These are phyloP conservation scores for Azemiops feae DNA, from an alignment of 2,113 vertebrate species.

Conservation along the genomic window DNA sequence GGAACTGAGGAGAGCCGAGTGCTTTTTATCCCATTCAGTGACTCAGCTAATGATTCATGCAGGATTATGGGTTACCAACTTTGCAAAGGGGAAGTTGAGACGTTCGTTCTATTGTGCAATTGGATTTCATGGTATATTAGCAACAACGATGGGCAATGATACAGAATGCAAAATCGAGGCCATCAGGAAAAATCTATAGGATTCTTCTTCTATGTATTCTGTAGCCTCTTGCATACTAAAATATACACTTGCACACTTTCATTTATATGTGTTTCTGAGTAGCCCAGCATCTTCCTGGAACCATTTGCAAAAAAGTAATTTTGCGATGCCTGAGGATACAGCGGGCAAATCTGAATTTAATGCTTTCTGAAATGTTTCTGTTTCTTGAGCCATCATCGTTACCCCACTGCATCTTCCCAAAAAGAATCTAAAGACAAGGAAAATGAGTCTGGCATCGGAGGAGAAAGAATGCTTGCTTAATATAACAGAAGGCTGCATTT, in stretches of 20 bases:
- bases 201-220: slow-evolving; percentile 39
- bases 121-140: slow-evolving; percentile 65
- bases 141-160: slow-evolving; percentile 55
- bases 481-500: not conserved
- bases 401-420: slow-evolving; percentile 36
- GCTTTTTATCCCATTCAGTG: slow-evolving; percentile 53
- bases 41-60: slow-evolving; percentile 55
- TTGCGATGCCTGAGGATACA: not conserved
- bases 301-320: slow-evolving; percentile 45
- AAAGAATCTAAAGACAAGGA: not conserved
- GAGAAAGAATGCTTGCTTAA: not conserved
- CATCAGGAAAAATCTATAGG: slow-evolving; percentile 39
- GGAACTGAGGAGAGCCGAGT: slow-evolving; percentile 36
- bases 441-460: accelerated
- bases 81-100: slow-evolving; percentile 54
- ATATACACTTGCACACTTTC: not conserved
- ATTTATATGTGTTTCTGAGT: not conserved
- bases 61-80: slow-evolving; percentile 61
- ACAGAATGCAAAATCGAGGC: slow-evolving; percentile 54
- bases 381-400: slow-evolving; percentile 55
- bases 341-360: slow-evolving; percentile 50
- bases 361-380: slow-evolving; percentile 16
- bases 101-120: slow-evolving; percentile 51
- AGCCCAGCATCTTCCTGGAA: not conserved
- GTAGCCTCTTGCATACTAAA: not conserved